These are phyloP conservation scores for Planiliza haematocheilus DNA, from an alignment of 2,113 vertebrate species.

Conservation along the genomic window DNA sequence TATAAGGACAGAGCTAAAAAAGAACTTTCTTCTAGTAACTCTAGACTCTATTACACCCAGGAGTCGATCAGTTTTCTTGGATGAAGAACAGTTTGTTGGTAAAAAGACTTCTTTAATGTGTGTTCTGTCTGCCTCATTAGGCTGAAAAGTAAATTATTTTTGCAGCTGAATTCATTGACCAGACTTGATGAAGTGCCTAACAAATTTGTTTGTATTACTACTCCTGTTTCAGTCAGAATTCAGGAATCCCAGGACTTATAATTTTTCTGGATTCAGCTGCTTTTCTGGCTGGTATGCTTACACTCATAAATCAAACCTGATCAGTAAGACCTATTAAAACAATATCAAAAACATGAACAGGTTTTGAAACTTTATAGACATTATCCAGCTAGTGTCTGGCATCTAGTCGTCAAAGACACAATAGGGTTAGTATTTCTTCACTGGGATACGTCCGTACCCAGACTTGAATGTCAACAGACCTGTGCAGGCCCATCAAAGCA, in stretches of 20 bases:
- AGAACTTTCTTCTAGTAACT: background rate
- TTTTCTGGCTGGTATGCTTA: constrained; percentile 1
- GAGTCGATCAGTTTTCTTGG: too few species aligned
- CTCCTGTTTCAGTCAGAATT: background rate
- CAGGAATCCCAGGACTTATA: background rate
- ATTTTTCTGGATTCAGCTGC: background rate
- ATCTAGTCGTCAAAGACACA: background rate
- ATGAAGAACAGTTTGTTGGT: background rate
- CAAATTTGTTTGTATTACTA: background rate
- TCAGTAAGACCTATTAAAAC: background rate
- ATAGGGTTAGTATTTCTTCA: constrained; percentile 29
- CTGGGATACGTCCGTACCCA: constrained; percentile 37
- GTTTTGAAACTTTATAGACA: constrained; percentile 15
- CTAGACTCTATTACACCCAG: too few species aligned
- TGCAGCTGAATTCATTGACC: background rate
- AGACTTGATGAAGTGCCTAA: background rate
- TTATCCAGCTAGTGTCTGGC: background rate
- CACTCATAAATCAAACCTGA: background rate
- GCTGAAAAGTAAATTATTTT: background rate
- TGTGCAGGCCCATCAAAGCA: constrained; percentile 65
- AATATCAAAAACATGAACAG: background rate
- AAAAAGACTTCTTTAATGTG: background rate
- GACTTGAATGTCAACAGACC: constrained; percentile 61
- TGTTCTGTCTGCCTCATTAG: background rate
- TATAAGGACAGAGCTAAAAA: too few species aligned